Base-by-base conservation (phyloP, 2,888 invertebrate species). In the Dicyrtomina minuta region DNA sequence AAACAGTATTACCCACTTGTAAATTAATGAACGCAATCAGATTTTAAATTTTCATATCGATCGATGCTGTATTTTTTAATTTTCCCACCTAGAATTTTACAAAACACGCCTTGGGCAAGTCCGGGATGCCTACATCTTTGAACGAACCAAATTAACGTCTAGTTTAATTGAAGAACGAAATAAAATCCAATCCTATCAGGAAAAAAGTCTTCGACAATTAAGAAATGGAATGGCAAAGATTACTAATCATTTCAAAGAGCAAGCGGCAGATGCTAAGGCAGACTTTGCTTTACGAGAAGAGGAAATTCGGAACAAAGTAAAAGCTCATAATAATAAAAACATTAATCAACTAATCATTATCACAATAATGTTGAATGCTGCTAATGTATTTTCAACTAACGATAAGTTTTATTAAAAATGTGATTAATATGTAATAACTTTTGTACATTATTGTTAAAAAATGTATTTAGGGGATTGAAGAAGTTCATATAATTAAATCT, bases 241-340 rank as follows among this genome's bases (percentile, higher is more conserved):
- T 15, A 67, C 69, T 6, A 68, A 71, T 67, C 70, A 70, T 24
- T 74, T 75, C 27, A 66, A 64, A 17, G 74, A 75, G 51, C 71
- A 73, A 62, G 68, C 73, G 0, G 66, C 68, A 1, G 75, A 76
- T 22, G 74, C 77, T 4, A 70, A 72, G 24, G 72, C 74, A 1
- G 77, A 77, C 33, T 65, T 75, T 17, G 66, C 71, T n/a, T 41
- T 74, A 43, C 49, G 75, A 61, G 74, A 75, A 41, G 76, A 76
- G 24, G 76, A 78, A 60, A 73, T 78, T 17, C 65, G 76, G 13
- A 78, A 75, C 49, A 75, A 77, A 66, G 75, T 73, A 27, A 4
- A 44, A 17, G 22, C 15, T 44, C n/a, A 10, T 24, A 55, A n/a
- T n/a, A n/a, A 13, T 51, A n/a, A 51, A n/a, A 13, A 10, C 17